A percentile compares a stretch with the other conserved stretches of the same genome.
Conservation (phyloP, 1,140 invertebrate genomes). For the Lordiphosa clarofinis region DNA sequence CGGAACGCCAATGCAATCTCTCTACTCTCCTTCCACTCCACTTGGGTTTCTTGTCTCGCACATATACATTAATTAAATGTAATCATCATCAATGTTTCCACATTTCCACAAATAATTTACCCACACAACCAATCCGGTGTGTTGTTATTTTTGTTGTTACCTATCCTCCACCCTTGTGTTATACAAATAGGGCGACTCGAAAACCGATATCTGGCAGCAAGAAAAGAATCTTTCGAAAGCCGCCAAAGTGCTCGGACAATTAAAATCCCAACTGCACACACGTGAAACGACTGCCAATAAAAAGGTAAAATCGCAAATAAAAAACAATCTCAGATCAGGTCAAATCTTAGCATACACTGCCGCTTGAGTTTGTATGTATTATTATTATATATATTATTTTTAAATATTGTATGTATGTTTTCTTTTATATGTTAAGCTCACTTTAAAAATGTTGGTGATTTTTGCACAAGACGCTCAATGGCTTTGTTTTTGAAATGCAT, state of each 20-base stretch:
- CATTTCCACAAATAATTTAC: constrained; percentile 23
- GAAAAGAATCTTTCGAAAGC: constrained; percentile 80
- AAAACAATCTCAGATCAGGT: constrained; percentile 32
- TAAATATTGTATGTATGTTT: not conserved
- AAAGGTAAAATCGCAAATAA: constrained; percentile 70
- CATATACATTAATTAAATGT: too few species aligned
- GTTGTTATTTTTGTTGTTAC: constrained; percentile 19
- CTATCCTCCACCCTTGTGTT: constrained; percentile 46
- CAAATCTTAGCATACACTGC: constrained; percentile 11
- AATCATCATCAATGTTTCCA: constrained; percentile 10
- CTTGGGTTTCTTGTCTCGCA: too few species aligned
- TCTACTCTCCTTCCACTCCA: constrained; percentile 8
- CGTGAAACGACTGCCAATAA: constrained; percentile 79
- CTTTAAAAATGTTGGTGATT: constrained; percentile 21
- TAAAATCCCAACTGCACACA: constrained; percentile 79
- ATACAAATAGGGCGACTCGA: constrained; percentile 76
- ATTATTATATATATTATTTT: constrained; percentile 10
- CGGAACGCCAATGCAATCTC: constrained; percentile 29
- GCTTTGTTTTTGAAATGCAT: constrained; percentile 12
- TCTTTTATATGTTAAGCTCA: constrained; percentile 5
- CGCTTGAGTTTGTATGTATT: constrained; percentile 11
- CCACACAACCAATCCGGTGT: constrained; percentile 17
- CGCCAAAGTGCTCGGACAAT: constrained; percentile 79
- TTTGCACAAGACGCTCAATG: constrained; percentile 36
- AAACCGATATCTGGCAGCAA: constrained; percentile 80